These are phyloP conservation scores for Polypterus bichir DNA, from an alignment of 2,113 vertebrate genomes.

Conservation along the genomic window DNA sequence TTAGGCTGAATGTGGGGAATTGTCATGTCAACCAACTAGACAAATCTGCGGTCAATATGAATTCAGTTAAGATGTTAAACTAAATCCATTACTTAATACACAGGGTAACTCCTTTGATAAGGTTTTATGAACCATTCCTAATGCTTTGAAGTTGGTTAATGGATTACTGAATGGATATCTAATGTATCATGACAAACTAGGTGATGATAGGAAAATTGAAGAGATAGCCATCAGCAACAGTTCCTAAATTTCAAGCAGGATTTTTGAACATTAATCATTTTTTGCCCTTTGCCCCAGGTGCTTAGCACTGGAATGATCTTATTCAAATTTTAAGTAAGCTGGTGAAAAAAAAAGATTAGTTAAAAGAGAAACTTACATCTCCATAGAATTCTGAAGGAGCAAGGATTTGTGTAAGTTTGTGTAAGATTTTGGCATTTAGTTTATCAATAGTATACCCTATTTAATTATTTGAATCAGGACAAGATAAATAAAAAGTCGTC, in stretches of 20 bases:
- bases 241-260: conserved; percentile 43
- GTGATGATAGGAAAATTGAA: conserved; percentile 51
- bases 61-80: conserved; percentile 45
- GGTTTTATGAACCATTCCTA: conserved; percentile 34
- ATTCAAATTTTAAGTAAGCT: conserved; percentile 36
- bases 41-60: conserved; percentile 37
- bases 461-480: too few species aligned
- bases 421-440: too few species aligned
- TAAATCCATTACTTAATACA: conserved; percentile 42
- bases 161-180: conserved; percentile 42
- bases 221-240: conserved; percentile 42
- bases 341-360: too few species aligned
- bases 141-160: conserved; percentile 61
- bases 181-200: conserved; percentile 53
- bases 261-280: conserved; percentile 48
- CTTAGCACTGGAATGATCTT: conserved; percentile 40
- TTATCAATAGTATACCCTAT: too few species aligned
- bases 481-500: too few species aligned
- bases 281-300: conserved; percentile 38
- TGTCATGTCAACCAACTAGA: conserved; percentile 6
- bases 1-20: not conserved
- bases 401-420: too few species aligned
- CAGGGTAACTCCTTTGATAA: conserved; percentile 8
- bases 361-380: too few species aligned
- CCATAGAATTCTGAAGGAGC: too few species aligned